A percentile compares a stretch with the other conserved stretches of the same genome.
Conservation (phyloP, 2,888 invertebrate genomes). For the Scaeva pyrastri region DNA sequence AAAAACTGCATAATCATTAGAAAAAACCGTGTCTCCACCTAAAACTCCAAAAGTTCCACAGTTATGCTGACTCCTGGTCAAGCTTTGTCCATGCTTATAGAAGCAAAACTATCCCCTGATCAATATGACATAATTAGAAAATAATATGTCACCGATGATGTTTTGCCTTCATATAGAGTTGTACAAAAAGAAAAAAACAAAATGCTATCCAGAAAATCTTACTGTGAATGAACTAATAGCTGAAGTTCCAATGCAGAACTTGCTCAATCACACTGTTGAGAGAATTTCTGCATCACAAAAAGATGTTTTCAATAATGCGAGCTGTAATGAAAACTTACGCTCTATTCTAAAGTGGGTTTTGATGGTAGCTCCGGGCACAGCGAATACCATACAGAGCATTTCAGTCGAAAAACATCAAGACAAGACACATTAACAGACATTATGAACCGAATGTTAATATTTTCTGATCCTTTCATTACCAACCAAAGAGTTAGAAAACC, state of each 20-base stretch:
- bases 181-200: too few species aligned
- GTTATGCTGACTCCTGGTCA: constrained; percentile 14
- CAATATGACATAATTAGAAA: too few species aligned
- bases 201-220: constrained; percentile 21
- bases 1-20: constrained; percentile 24
- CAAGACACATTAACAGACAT: constrained; percentile 2
- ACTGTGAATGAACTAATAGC: constrained; percentile 25
- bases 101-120: neutral
- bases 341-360: constrained; percentile 27
- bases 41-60: constrained; percentile 4
- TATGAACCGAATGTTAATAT: constrained; percentile 2
- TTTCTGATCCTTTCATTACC: constrained; percentile 2
- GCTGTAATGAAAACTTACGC: constrained; percentile 9
- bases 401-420: constrained; percentile 1
- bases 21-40: constrained; percentile 37
- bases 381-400: constrained; percentile 15
- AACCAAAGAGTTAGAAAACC: constrained; percentile 8
- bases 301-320: constrained; percentile 16
- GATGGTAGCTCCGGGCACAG: constrained; percentile 21
- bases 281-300: constrained; percentile 21
- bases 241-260: constrained; percentile 17
- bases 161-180: too few species aligned
- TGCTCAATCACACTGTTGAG: constrained; percentile 20
- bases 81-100: constrained; percentile 10
- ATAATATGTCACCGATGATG: too few species aligned